A percentile compares a stretch with the other conserved stretches of the same genome.
These are phyloP conservation scores for Phrynosoma platyrhinos DNA, from an alignment of 2,113 vertebrate species.

Conservation along the genomic window DNA sequence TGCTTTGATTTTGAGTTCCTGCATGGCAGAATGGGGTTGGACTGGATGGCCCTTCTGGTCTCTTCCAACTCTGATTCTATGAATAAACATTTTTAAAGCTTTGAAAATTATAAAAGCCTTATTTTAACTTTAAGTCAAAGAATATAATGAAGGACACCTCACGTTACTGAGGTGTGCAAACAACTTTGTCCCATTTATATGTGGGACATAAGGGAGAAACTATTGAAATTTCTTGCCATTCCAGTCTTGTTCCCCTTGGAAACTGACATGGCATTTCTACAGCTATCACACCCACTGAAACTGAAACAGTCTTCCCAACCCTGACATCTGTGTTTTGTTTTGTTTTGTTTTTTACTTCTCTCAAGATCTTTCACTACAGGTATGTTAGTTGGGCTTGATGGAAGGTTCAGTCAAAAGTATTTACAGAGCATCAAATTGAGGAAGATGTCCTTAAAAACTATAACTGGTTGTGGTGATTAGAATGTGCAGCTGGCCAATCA, in stretches of 20 bases:
- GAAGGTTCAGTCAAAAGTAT: background rate
- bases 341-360: background rate
- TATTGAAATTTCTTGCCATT: background rate
- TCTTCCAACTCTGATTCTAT: no score
- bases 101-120: no score
- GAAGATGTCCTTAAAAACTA: background rate
- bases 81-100: no score
- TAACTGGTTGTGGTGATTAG: no score
- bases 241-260: background rate
- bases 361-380: background rate
- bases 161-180: no score
- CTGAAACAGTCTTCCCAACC: background rate
- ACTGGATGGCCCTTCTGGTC: no score
- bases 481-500: no score
- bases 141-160: no score
- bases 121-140: no score
- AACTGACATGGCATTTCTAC: no score
- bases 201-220: background rate
- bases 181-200: background rate
- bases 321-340: background rate
- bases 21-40: no score
- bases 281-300: background rate
- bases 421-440: background rate
- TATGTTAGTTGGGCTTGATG: background rate
- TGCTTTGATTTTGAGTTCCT: no score